Evolutionary conservation across 2,113 vertebrate genomes (phyloP).

Genomic region (Grus americana): DNA sequence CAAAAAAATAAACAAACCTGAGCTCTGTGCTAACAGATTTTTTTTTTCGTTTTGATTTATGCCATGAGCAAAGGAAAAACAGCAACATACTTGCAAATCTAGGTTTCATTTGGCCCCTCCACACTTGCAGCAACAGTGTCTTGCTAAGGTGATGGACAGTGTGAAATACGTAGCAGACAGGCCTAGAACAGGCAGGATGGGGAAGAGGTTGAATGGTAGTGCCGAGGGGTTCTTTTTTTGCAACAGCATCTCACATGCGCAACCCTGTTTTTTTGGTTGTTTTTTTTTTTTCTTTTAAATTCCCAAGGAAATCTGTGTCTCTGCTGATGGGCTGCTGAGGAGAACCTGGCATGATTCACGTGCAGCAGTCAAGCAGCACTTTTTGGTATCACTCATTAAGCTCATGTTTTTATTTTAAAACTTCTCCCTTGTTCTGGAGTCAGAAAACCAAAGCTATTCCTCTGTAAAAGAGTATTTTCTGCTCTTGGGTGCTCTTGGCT

Average conservation of each 20-base stretch:
- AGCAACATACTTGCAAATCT: conserved; percentile 64
- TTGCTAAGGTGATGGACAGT: conserved; percentile 1
- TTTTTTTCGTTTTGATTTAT: conserved; percentile 67
- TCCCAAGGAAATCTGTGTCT: neutral
- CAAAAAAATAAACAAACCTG: conserved; percentile 81
- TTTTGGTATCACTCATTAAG: neutral
- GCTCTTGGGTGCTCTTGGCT: neutral
- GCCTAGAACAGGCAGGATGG: neutral
- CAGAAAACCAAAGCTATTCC: neutral
- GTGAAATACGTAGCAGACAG: neutral
- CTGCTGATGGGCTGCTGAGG: neutral
- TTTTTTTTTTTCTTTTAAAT: accelerated
- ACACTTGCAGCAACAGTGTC: neutral
- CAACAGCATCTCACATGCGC: neutral
- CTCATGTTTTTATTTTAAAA: neutral
- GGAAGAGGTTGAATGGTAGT: neutral
- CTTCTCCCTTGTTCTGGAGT: neutral
- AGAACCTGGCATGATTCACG: accelerated
- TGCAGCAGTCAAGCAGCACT: neutral
- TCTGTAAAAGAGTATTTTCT: neutral
- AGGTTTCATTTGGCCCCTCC: conserved; percentile 58
- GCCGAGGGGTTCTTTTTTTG: neutral
- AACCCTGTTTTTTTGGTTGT: too few species aligned
- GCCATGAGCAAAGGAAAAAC: conserved; percentile 72
- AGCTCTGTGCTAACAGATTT: conserved; percentile 73